phyloP scores from a whole-genome alignment of 2,797 vertebrate species.

The Eidolon dupreanum region DNA sequence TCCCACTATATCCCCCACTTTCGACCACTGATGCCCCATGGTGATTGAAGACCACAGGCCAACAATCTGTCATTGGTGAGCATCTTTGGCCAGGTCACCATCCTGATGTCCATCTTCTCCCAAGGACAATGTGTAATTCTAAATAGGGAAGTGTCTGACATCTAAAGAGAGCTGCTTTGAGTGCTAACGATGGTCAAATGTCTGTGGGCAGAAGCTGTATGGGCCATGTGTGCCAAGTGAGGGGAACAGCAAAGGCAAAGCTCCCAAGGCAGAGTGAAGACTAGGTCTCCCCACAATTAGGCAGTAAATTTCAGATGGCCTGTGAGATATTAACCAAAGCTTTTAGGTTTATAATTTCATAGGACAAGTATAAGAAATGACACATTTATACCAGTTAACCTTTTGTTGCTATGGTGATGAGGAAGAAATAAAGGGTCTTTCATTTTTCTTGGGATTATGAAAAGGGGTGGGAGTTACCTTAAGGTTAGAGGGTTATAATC shows the following conservation, averaged over 20 bases:
- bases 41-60: background rate
- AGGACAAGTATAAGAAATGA: background rate
- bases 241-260: background rate
- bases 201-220: background rate
- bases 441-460: background rate
- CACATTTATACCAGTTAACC: background rate
- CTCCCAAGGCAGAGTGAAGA: background rate
- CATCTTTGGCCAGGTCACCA: background rate
- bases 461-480: background rate
- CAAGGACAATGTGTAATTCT: background rate
- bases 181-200: background rate
- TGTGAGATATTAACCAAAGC: background rate
- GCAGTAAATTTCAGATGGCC: background rate
- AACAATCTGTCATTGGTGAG: background rate
- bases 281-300: background rate
- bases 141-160: background rate
- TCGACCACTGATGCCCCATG: background rate
- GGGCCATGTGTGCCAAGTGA: background rate
- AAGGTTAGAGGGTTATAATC: background rate
- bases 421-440: background rate
- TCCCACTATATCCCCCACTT: accelerated
- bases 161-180: background rate
- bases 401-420: background rate
- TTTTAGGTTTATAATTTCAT: background rate
- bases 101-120: background rate